Conservation (phyloP, 2,113 vertebrate species). For the Peromyscus maniculatus region DNA sequence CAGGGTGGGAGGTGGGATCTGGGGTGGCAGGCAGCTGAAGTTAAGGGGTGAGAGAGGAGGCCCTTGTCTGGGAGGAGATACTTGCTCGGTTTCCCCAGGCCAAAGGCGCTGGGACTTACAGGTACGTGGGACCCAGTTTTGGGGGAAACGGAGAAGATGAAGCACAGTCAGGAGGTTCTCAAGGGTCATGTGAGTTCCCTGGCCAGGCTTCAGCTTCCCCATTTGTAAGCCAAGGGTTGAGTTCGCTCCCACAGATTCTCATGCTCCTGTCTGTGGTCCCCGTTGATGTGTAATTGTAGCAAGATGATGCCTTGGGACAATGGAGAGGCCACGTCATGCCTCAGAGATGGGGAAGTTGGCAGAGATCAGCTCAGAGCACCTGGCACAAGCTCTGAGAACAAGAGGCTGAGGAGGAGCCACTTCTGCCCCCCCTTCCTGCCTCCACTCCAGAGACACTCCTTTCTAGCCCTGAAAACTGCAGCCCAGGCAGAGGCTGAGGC, state of each 20-base stretch:
- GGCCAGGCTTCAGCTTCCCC: not conserved
- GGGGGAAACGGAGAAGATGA: not conserved
- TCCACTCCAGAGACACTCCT: not conserved
- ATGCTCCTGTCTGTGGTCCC: not conserved
- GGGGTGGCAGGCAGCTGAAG: slow-evolving; percentile 19
- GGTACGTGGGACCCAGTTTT: not conserved
- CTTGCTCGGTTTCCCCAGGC: not conserved
- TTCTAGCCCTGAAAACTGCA: not conserved
- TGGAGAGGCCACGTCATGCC: not conserved
- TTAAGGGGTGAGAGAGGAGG: not conserved
- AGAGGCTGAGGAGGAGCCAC: not conserved
- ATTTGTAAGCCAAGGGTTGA: not conserved
- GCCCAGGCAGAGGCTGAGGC: not conserved
- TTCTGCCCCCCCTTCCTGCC: not conserved
- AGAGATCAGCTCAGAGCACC: slow-evolving; percentile 75
- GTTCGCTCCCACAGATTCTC: not conserved
- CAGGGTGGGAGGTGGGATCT: too few species aligned
- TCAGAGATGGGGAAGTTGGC: slow-evolving; percentile 43
- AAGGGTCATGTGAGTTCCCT: fast-evolving
- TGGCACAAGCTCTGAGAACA: not conserved
- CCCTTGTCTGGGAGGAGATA: not conserved
- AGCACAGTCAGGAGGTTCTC: not conserved
- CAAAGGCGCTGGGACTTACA: not conserved
- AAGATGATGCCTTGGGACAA: fast-evolving
- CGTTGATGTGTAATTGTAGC: not conserved